These are phyloP conservation scores for Anguilla obscura DNA, from an alignment of 2,797 vertebrate genomes.

Conservation along the genomic window DNA sequence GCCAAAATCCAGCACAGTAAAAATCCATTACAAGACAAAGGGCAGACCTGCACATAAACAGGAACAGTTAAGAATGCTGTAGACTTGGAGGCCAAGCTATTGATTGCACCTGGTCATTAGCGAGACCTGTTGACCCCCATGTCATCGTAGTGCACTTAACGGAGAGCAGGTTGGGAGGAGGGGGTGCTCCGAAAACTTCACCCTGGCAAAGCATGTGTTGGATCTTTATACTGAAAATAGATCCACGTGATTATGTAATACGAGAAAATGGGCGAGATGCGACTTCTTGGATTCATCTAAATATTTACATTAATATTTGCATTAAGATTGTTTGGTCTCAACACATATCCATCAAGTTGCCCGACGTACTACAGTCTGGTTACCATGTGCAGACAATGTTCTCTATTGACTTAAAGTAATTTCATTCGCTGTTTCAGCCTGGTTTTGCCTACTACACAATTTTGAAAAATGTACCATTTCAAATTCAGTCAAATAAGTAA, in stretches of 20 bases:
- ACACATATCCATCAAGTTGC: background rate
- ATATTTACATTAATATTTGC: background rate
- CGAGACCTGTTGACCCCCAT: background rate
- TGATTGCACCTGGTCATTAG: background rate
- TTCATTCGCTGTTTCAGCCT: too few relatives aligned
- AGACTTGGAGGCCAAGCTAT: background rate
- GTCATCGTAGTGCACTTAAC: background rate
- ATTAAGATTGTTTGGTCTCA: background rate
- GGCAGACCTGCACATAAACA: background rate
- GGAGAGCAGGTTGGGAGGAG: background rate
- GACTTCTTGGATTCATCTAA: background rate
- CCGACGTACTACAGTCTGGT: background rate
- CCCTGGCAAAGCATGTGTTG: background rate
- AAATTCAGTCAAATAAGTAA: background rate
- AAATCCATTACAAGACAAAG: background rate
- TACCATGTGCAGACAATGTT: background rate
- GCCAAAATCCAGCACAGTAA: background rate
- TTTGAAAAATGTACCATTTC: too few relatives aligned
- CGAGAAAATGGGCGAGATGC: background rate
- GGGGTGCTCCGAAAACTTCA: background rate
- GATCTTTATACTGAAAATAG: background rate
- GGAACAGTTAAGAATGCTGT: background rate
- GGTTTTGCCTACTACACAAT: too few relatives aligned
- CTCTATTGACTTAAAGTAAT: background rate
- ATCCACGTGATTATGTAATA: background rate